Evolutionary conservation across 2,888 invertebrate genomes (phyloP), one percentile per base, ranked within the genome.

Genomic region (Flexamia atlantica): DNA sequence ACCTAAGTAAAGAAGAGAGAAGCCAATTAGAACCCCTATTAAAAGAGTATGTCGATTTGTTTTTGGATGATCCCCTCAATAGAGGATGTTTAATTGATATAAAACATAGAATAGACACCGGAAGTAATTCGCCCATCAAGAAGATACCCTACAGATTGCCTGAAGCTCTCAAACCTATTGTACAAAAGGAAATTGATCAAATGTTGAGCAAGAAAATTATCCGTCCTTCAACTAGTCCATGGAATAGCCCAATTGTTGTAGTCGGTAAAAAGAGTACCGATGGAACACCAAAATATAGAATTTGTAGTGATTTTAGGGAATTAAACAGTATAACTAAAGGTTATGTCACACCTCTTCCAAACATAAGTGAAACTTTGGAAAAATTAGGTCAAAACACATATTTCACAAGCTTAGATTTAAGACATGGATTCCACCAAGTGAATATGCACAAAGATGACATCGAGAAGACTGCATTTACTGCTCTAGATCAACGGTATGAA

Each of bases 351-450:
- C 82, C 85, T 85, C 4, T 36, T 7, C 36, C 36, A 28, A 70
- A 79, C 10, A 85, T 87, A 0, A 32, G 42, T 1, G 86, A 87
- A 4, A 87, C 86, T 28, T 30, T 87, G 7, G 87, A 87, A 10
- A 74, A 82, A 23, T 72, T 87, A 40, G 85, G 86, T 5, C 20
- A 83, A 17, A 81, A 84, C 0, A 64, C 53, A 0, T 86, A 85
- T 79, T 86, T 87, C 32, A 80, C 84, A 0, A 85, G 85, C 0
- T 57, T 87, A 7, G 85, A 87, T 74, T 53, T 86, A 28, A 84
- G 82, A 4, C 74, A 28, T 0, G 87, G 87, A 0, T 87, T 85
- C 36, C 85, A 86, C 74, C 85, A 87, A 60, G 80, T 87, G 2
- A 20, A 36, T 3, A 79, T 87, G 5, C 64, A 23, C 0, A 28